Evolutionary conservation across 2,797 vertebrate genomes (phyloP).

Genomic region (Notolabrus celidotus): DNA sequence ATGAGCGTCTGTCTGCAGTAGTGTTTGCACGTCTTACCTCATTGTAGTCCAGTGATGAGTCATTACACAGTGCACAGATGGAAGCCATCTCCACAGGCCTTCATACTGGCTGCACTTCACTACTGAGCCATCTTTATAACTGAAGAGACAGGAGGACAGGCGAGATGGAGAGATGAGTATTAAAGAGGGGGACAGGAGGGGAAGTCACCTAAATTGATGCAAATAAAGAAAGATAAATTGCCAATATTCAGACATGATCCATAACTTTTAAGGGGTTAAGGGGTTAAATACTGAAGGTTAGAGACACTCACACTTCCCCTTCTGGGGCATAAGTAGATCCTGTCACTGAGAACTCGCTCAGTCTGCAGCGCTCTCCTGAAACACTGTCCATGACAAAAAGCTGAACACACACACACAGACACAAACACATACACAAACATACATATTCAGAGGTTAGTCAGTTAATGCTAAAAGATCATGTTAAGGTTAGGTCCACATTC

Average conservation of each 20-base stretch:
- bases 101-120: slow-evolving; percentile 84
- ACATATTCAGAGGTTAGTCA: slow-evolving; percentile 21
- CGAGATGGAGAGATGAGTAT: not conserved
- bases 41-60: slow-evolving; percentile 87
- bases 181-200: not conserved
- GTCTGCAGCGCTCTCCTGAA: slow-evolving; percentile 76
- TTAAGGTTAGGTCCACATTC: not conserved
- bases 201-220: not conserved
- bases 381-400: slow-evolving; percentile 84
- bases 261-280: slow-evolving; percentile 20
- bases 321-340: slow-evolving; percentile 89
- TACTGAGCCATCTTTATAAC: slow-evolving; percentile 77
- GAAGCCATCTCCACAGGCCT: slow-evolving; percentile 84
- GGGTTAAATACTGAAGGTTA: slow-evolving; percentile 57
- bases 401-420: slow-evolving; percentile 65
- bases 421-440: not conserved
- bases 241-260: not conserved
- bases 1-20: not conserved
- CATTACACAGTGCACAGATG: slow-evolving; percentile 87
- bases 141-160: slow-evolving; percentile 42
- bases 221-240: not conserved
- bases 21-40: slow-evolving; percentile 71
- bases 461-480: slow-evolving; percentile 38
- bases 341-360: slow-evolving; percentile 86
- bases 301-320: slow-evolving; percentile 87